phyloP scores from a whole-genome alignment of 2,888 invertebrate genomes.

The Metopia argyrocephala region DNA sequence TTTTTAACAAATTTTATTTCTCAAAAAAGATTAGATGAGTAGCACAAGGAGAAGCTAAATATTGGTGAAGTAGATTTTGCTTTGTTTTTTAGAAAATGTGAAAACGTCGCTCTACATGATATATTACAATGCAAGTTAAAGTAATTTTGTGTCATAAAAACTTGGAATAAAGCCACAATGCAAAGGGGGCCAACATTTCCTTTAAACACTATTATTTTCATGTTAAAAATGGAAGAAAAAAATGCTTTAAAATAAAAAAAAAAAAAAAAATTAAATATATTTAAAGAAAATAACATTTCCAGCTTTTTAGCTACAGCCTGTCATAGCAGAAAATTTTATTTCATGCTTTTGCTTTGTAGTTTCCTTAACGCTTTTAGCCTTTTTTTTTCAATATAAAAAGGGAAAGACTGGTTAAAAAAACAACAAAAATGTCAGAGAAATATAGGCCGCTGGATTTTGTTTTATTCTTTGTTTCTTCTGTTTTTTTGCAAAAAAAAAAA shows the following conservation, averaged over 20 bases:
- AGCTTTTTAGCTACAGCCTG: constrained; percentile 50
- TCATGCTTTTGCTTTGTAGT: constrained; percentile 9
- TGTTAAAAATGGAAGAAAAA: not conserved
- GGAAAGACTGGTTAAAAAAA: constrained; percentile 1
- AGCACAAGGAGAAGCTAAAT: constrained; percentile 7
- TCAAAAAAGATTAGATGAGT: too few species aligned
- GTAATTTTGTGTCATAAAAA: not conserved
- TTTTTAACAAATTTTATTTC: too few species aligned
- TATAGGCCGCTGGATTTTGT: constrained; percentile 55
- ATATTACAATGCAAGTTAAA: constrained; percentile 13
- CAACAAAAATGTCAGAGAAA: not conserved
- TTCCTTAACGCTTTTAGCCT: constrained; percentile 24
- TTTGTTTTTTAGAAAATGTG: not conserved
- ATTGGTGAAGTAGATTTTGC: constrained; percentile 25
- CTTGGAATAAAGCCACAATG: too few species aligned
- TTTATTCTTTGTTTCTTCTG: too few species aligned
- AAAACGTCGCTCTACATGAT: constrained; percentile 1
- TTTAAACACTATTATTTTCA: not conserved
- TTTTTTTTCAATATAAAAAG: constrained; percentile 12
- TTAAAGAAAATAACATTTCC: constrained; percentile 44
- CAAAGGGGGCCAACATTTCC: not conserved
- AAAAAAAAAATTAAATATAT: constrained; percentile 31
- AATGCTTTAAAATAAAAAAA: constrained; percentile 22
- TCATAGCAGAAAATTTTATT: not conserved
- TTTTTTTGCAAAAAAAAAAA: not conserved